These are phyloP conservation scores for Clinocottus analis DNA, from an alignment of 2,113 vertebrate species.

Conservation along the genomic window DNA sequence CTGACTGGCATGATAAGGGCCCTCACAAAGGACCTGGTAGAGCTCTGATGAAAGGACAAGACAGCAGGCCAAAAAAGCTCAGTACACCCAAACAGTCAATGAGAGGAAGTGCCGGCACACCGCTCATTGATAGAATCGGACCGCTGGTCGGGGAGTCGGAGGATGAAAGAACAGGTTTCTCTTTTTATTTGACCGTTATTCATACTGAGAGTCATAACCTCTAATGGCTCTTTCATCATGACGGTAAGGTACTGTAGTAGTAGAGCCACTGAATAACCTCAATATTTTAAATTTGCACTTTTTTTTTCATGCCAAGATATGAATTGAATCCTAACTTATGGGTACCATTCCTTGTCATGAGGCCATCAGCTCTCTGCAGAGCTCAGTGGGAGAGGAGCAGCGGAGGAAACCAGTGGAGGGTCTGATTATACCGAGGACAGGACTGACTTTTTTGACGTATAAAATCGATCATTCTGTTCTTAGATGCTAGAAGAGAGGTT, in stretches of 20 bases:
- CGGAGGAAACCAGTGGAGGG: slow-evolving; percentile 14
- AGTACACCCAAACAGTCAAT: slow-evolving; percentile 33
- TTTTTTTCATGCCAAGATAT: background rate
- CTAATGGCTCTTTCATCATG: background rate
- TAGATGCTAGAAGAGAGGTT: background rate
- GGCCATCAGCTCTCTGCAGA: background rate
- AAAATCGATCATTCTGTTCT: slow-evolving; percentile 36
- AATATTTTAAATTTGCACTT: background rate
- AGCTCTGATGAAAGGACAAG: slow-evolving; percentile 30
- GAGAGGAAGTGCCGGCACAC: background rate
- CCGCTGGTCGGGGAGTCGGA: background rate
- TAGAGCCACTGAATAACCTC: background rate
- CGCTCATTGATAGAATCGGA: background rate
- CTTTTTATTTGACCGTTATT: background rate
- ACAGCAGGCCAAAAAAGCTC: slow-evolving; percentile 17
- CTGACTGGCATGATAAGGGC: slow-evolving; percentile 36
- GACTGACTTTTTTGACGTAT: slow-evolving; percentile 17
- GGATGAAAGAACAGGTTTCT: background rate
- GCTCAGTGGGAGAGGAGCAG: background rate
- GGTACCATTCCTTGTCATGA: background rate
- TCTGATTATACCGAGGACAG: slow-evolving; percentile 29
- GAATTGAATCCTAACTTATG: background rate
- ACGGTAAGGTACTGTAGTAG: background rate
- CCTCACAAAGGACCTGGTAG: slow-evolving; percentile 13
- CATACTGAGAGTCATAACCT: background rate